Base-by-base conservation (phyloP, 2,113 vertebrate genomes). In the Apteryx owenii region DNA sequence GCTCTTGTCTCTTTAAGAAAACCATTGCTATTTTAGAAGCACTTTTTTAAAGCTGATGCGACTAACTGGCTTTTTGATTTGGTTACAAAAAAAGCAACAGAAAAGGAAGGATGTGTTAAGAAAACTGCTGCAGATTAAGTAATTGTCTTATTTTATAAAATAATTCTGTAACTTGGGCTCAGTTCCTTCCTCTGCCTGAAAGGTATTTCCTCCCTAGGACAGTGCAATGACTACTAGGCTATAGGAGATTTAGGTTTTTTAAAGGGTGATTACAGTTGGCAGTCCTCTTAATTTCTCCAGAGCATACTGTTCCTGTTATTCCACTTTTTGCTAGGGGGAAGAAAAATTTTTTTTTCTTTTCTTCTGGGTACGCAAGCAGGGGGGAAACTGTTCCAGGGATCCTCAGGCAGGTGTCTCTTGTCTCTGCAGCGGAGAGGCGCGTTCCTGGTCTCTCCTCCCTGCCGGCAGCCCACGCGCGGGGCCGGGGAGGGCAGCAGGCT, bases 71-170 rank as follows among this genome's bases (percentile, higher is more conserved):
- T 70, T 91, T 84, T 72, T 38, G 36, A 38, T 65, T 38, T 75
- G n/a, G 77, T 94, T 95, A 89, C 80, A 75, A 95, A 95, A 97
- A 97, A 97, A 92, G 90, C 83, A 96, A 76, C 88, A 95, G 88
- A 93, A 96, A 90, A 97, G 96, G 96, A 97, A 97, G 96, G 96
- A 97, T 97, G 92, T 97, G 79, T 94, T 93, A 90, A 95, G 88
- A 96, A 94, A 94, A 96, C 82, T 93, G 54, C 72, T 1, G 2
- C 75, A 85, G 95, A 88, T 96, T 91, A 97, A 96, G 93, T 96
- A 95, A 96, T 96, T 95, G 96, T 96, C 60, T 0, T 96, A 53
- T 91, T 89, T 97, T 91, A 73, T 83, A 97, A 95, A 96, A 86
- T 96, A 90, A 78, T 96, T 94, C 76, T 96, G 85, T 83, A 78